Base-by-base conservation (phyloP, 2,113 vertebrate species). In the Periophthalmodon schlosseri region DNA sequence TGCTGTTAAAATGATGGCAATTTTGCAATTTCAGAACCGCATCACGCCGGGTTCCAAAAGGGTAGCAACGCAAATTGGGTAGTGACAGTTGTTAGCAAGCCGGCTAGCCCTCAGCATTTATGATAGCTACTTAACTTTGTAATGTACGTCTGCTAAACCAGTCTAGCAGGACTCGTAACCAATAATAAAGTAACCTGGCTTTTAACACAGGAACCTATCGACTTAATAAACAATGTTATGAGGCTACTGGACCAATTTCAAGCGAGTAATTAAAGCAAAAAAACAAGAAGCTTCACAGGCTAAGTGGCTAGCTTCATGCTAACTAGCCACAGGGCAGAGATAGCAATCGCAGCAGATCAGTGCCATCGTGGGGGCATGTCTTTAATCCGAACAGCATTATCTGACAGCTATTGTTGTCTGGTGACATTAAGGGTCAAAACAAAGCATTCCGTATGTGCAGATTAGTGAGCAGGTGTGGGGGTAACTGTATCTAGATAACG, bases 51-150 rank as follows among this genome's bases (percentile, higher is more conserved):
- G 15, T 39, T 18, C 34, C 2, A 12, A 12, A 39, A 34, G 63
- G 33, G 9, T 65, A 36, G 63, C 34, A 65, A 36, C 63, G 18
- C 63, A 34, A n/a, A 65, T 65, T 39, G 33, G 63, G 63, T 63
- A 36, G 60, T 63, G 24, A 72, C 47, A 70, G 63, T 80, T 73
- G 46, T 70, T 76, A 82, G 81, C 72, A 70, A 46, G 70, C 73
- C 74, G 83, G 81, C 78, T 86, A 79, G 75, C 67, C 20, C 18
- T 15, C 46, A 46, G 66, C 79, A 10, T 20, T 46, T 50, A 74
- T 50, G 47, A 64, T 18, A 67, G 83, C 82, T 84, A 76, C n/a
- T n/a, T 8, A 68, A 75, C 74, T 72, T 68, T 13, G 79, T 65
- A 34, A 24, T 71, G 66, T 68, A 75, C 77, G 80, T 76, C 56